These are phyloP conservation scores for Vipera latastei DNA, from an alignment of 2,797 vertebrate species.

Conservation along the genomic window DNA sequence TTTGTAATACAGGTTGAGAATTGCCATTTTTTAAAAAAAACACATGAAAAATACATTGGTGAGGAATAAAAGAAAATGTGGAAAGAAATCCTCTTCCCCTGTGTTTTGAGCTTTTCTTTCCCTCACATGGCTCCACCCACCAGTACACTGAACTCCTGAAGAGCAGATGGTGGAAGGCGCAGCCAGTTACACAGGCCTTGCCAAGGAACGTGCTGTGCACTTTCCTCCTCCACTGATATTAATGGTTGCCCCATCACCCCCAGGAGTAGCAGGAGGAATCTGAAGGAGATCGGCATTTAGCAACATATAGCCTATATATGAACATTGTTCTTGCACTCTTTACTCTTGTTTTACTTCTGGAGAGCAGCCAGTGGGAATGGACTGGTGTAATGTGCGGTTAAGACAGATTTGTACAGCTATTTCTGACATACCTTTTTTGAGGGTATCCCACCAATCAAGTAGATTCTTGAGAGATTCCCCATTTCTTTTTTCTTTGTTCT, in stretches of 20 bases:
- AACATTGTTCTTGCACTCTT: not conserved
- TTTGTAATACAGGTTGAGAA: not conserved
- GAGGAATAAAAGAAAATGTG: not conserved
- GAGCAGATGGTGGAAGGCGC: constrained; percentile 30
- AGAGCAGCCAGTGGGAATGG: not conserved
- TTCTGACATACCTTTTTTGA: not conserved
- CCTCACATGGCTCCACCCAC: constrained; percentile 24
- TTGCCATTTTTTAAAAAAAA: not conserved
- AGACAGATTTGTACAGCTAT: not conserved
- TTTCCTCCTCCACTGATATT: constrained; percentile 11
- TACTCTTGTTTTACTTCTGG: not conserved
- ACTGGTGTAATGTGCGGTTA: not conserved
- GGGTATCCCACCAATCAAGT: not conserved
- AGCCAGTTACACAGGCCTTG: constrained; percentile 8
- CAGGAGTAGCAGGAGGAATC: not conserved
- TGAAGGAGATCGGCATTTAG: not conserved
- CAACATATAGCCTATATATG: not conserved
- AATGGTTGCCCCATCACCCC: not conserved
- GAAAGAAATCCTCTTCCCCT: not conserved
- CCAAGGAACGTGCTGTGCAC: constrained; percentile 35
- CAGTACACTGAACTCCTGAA: constrained; percentile 13
- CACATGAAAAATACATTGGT: not conserved
- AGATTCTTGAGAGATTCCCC: not conserved
- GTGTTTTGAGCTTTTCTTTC: constrained; percentile 9
- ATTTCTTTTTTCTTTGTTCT: not conserved